Conservation (phyloP, 1,140 invertebrate genomes). For the Drosophila chauvacae region DNA sequence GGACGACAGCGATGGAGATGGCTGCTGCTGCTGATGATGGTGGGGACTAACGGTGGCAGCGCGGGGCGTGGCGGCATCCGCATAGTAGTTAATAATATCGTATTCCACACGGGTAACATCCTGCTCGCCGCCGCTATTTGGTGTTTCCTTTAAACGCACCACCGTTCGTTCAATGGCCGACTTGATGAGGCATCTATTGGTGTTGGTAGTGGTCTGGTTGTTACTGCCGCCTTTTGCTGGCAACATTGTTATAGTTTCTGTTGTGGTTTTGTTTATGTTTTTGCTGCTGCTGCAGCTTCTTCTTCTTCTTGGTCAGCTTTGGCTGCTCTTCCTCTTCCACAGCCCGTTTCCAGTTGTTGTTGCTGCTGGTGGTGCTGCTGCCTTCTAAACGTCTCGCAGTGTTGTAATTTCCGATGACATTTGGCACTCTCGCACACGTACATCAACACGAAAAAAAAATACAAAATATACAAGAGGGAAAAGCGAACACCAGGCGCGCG, state of each 20-base stretch:
- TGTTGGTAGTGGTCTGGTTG: conserved; percentile 26
- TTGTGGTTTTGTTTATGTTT: conserved; percentile 69
- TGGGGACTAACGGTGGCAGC: conserved; percentile 19
- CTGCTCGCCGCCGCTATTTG: conserved; percentile 11
- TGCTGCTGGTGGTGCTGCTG: conserved; percentile 39
- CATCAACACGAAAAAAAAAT: conserved; percentile 30
- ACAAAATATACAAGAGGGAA: conserved; percentile 30
- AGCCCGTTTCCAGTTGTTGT: conserved; percentile 22
- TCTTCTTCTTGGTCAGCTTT: conserved; percentile 30
- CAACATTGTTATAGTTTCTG: conserved; percentile 46
- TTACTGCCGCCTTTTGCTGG: conserved; percentile 19
- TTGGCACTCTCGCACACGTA: conserved; percentile 61
- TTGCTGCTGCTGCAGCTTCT: conserved; percentile 35
- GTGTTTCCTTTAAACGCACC: conserved; percentile 33
- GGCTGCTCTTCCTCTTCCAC: conserved; percentile 25
- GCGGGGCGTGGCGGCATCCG: conserved; percentile 38
- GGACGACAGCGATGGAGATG: not conserved
- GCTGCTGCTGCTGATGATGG: conserved; percentile 9
- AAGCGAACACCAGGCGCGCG: conserved; percentile 7
- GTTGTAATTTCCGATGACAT: conserved; percentile 80
- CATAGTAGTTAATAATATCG: conserved; percentile 70
- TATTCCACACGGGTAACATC: conserved; percentile 64
- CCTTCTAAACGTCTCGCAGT: conserved; percentile 59
- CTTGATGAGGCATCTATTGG: conserved; percentile 57
- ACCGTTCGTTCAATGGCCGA: conserved; percentile 47